phyloP scores from a whole-genome alignment of 2,888 invertebrate species.

The Ophioninae sp. region DNA sequence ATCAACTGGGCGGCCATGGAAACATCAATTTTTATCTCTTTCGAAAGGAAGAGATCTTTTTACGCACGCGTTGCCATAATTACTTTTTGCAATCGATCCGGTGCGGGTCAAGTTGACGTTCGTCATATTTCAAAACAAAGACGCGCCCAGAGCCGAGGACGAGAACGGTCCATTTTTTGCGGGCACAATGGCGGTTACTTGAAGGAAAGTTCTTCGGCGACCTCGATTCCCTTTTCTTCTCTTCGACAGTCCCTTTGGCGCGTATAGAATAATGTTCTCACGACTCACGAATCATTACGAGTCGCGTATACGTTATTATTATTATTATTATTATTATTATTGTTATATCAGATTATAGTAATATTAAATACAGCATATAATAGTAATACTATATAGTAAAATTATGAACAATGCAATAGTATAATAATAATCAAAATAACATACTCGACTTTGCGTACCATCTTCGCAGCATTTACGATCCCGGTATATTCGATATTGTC shows the following conservation, averaged over 20 bases:
- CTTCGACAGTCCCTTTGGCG: not conserved
- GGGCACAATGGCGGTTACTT: not conserved
- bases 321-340: too few species aligned
- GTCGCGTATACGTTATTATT: too few species aligned
- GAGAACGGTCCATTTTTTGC: not conserved
- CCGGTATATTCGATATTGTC: not conserved
- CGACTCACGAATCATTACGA: not conserved
- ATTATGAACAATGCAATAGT: too few species aligned
- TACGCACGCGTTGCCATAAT: not conserved
- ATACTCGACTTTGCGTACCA: not conserved
- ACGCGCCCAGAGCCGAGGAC: not conserved
- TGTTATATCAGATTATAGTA: too few species aligned
- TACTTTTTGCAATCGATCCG: too few species aligned
- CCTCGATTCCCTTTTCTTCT: conserved; percentile 30
- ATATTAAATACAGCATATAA: too few species aligned
- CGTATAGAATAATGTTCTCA: not conserved
- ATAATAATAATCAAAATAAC: too few species aligned
- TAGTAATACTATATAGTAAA: too few species aligned
- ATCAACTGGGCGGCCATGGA: not conserved
- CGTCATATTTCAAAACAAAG: not conserved
- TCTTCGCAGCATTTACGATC: not conserved
- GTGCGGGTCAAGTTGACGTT: not conserved
- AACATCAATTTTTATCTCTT: not conserved
- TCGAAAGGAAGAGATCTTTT: not conserved
- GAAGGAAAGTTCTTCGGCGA: conserved; percentile 23